These are phyloP conservation scores for Xiphorhynchus elegans DNA, from an alignment of 2,113 vertebrate genomes.

Conservation along the genomic window DNA sequence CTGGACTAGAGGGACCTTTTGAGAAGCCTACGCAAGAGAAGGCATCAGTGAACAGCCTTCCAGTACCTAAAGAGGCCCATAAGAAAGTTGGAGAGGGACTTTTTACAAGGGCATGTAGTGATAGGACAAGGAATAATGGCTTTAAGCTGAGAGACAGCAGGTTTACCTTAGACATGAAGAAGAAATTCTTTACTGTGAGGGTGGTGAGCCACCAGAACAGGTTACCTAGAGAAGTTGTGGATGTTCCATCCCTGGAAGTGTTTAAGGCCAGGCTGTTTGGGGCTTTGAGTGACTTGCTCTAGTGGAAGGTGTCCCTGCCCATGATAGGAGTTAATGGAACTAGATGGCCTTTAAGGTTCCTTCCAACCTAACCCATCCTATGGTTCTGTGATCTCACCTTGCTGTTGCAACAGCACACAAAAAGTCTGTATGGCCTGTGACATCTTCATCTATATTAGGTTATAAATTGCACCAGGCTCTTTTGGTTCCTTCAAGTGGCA, in stretches of 20 bases:
- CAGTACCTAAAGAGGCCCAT: neutral
- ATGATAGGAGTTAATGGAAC: neutral
- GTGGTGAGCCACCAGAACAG: neutral
- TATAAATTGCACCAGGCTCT: neutral
- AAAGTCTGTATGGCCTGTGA: neutral
- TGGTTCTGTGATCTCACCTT: neutral
- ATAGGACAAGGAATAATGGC: neutral
- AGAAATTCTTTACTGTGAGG: neutral
- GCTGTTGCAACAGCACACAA: rapidly evolving
- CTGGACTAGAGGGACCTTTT: neutral
- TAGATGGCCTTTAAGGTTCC: neutral
- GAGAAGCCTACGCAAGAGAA: neutral
- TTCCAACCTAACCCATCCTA: neutral
- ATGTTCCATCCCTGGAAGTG: neutral
- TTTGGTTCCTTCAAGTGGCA: neutral
- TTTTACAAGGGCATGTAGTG: neutral
- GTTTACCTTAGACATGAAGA: neutral
- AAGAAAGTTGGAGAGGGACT: neutral
- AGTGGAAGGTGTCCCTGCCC: neutral
- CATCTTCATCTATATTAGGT: neutral
- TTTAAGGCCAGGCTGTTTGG: neutral
- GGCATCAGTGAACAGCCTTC: neutral
- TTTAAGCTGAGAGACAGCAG: neutral
- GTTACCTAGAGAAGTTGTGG: neutral
- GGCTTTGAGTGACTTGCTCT: neutral